phyloP scores from a whole-genome alignment of 2,113 vertebrate species.

The Pterophyllum scalare region DNA sequence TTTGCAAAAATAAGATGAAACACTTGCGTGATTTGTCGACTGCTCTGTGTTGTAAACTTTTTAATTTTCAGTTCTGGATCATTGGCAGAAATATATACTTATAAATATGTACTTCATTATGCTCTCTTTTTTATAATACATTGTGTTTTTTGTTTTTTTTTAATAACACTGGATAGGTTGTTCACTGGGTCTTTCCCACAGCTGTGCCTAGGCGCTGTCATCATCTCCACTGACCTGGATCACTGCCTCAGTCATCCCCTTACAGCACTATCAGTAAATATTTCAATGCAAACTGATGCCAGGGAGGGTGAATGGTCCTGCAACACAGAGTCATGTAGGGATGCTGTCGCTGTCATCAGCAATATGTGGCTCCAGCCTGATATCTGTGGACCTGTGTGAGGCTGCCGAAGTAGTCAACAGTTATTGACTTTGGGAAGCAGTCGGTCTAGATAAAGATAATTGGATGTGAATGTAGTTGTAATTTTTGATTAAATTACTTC shows the following conservation, averaged over 20 bases:
- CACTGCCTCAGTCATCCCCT: conserved; percentile 50
- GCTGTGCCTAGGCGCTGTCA: conserved; percentile 49
- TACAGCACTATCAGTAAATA: conserved; percentile 55
- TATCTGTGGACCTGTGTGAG: not conserved
- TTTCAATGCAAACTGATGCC: conserved; percentile 49
- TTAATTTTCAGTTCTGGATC: not conserved
- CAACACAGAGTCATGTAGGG: conserved; percentile 25
- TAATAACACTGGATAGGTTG: conserved; percentile 2
- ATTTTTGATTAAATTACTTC: accelerated
- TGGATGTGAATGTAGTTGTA: not conserved
- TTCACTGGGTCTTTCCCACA: conserved; percentile 56
- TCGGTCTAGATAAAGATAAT: not conserved
- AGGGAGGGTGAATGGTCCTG: conserved; percentile 31
- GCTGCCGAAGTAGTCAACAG: not conserved
- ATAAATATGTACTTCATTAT: conserved; percentile 11
- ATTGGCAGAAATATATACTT: not conserved
- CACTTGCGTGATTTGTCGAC: not conserved
- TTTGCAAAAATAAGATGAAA: conserved; percentile 25
- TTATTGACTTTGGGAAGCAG: not conserved
- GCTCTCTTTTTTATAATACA: not conserved
- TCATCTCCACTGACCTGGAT: conserved; percentile 78
- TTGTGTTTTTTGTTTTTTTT: conserved; percentile 6
- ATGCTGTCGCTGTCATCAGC: not conserved
- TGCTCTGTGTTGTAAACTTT: not conserved
- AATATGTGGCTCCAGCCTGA: not conserved